Evolutionary conservation across 2,888 invertebrate genomes (phyloP), one percentile per base, ranked within the genome.

Genomic region (Ormyrus labotus): DNA sequence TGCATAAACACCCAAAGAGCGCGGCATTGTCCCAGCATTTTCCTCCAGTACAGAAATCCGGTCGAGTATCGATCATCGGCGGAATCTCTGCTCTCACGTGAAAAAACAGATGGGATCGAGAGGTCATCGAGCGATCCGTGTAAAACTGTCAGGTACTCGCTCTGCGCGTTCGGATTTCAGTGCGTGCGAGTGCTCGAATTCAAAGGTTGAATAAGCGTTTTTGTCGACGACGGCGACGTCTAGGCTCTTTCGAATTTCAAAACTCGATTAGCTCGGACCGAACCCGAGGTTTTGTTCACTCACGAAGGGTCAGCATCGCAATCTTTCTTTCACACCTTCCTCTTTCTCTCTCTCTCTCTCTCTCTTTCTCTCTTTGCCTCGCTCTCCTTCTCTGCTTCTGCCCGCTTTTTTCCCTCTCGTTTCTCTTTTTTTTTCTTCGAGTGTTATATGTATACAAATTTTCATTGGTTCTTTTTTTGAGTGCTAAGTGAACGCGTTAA

Each of bases 261-360:
- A 87, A 87, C 87, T 85, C 87, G 86, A 88, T 89, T 89, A 88
- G 88, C 89, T 85, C 74, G 83, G 85, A 86, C 85, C 34, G 34
- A 34, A 34, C 34, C 34, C 34, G 34, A 4, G 86, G 71, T 78
- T 76, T 77, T 73, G 78, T 71, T 70, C 63, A 48, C 11, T 11
- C 48, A 34, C 70, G 70, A 57, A 77, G 82, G 79, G 77, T 76
- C 78, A 82, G 67, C 34, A 4, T 34, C 75, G 64, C 53, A 64
- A 67, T 70, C 68, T 70, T 73, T 65, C 55, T 72, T 19, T 73
- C 60, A 69, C 72, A 70, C 74, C 76, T 13, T 67, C 51, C 47
- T 72, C 47, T 58, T 11, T 58, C 53, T 80, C 9, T 53, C 6
- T 63, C 65, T 47, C 47, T 60, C 47, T 13, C 47, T 13, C 61